Evolutionary conservation across 2,888 invertebrate species (phyloP).

Genomic region (Trachelus stipa): DNA sequence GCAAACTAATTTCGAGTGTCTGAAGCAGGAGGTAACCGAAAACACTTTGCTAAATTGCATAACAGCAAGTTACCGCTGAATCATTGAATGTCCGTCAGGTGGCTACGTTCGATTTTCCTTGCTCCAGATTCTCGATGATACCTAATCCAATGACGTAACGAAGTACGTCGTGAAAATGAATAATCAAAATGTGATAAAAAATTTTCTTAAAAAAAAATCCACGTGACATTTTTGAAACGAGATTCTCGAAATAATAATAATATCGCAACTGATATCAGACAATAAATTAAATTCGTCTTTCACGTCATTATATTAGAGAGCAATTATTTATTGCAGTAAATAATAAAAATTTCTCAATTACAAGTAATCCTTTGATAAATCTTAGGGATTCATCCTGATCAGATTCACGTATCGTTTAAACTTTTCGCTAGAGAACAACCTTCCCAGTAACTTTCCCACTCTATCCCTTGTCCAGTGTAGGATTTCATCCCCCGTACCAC

Average conservation of each 20-base stretch:
- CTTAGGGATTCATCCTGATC: constrained; percentile 28
- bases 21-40: background rate
- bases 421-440: constrained; percentile 52
- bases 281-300: background rate
- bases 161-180: background rate
- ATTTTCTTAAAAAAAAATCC: background rate
- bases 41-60: background rate
- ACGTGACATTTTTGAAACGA: background rate
- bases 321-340: background rate
- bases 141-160: background rate
- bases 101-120: background rate
- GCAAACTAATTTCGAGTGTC: constrained; percentile 19
- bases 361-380: background rate
- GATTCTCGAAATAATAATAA: no score
- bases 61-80: background rate
- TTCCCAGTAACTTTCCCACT: constrained; percentile 47
- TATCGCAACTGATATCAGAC: background rate
- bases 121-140: background rate
- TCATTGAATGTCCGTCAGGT: background rate
- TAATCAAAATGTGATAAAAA: background rate
- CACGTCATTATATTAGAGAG: background rate
- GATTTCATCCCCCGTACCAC: constrained; percentile 54
- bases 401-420: constrained; percentile 49
- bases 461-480: constrained; percentile 57
- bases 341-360: background rate